Evolutionary conservation across 2,113 vertebrate species (phyloP), one percentile per base, ranked within the genome.

Genomic region (Okapia johnstoni): DNA sequence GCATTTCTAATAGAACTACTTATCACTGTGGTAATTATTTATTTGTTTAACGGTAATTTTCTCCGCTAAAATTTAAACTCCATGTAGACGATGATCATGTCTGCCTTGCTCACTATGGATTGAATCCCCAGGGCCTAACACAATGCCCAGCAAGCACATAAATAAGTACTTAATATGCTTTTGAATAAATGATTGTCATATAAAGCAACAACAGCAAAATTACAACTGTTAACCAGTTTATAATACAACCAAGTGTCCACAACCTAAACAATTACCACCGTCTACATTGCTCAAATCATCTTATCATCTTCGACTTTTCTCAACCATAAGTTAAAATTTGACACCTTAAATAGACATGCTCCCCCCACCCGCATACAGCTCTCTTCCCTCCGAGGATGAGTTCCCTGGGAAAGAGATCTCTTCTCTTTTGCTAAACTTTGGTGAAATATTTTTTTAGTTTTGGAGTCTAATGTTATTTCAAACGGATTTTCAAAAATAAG

Each of bases 381-480:
- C 43, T 30, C 40, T 36, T 48, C 30, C 4, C 43, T 84, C 23
- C 33, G 23, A 58, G 46, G 12, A 43, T 88, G 63, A 90, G n/a
- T 84, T 26, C 21, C 19, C 54, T 15, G 17, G 66, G 21, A 43
- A 55, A 54, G 40, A 54, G 15, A 70, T 36, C 33, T n/a, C 48
- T 33, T 95, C 28, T 52, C 43, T 57, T 95, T 79, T 83, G 63
- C 9, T 80, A 66, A 96, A 26, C 3, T 70, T 52, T 91, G 66
- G 36, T 73, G 80, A 92, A 92, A 36, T 6, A 79, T 79, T 88
- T 85, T 23, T 48, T 90, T 50, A n/a, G 48, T 81, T 94, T 89
- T 50, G 10, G 30, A 95, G 25, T 80, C 28, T 88, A 25, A 54
- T 60, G 52, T 48, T 85, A 23, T 85, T 94, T 77, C 26, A 85